phyloP scores from a whole-genome alignment of 2,888 invertebrate species.

The Gisinianus flammeolus region DNA sequence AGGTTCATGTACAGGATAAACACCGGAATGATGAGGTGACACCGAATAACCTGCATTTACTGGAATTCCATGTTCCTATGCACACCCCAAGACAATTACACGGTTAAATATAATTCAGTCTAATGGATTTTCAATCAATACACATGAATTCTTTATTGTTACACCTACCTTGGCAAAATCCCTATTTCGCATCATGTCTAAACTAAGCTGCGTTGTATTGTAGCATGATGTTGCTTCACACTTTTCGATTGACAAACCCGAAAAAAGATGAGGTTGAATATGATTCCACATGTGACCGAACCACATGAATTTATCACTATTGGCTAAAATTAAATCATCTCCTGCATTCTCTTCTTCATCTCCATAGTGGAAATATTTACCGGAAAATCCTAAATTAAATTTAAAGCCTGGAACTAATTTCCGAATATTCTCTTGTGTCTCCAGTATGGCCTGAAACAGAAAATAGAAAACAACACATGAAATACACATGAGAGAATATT shows the following conservation, averaged over 20 bases:
- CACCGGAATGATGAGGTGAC: constrained; percentile 98
- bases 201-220: constrained; percentile 84
- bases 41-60: constrained; percentile 91
- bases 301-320: constrained; percentile 87
- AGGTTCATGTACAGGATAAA: constrained; percentile 96
- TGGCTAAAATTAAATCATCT: constrained; percentile 87
- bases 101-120: too few species aligned
- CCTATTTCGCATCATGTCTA: constrained; percentile 92
- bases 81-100: too few species aligned
- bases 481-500: too few species aligned
- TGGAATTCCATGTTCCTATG: constrained; percentile 74
- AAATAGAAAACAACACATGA: too few species aligned
- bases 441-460: constrained; percentile 76
- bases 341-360: constrained; percentile 89
- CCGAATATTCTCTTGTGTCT: constrained; percentile 80
- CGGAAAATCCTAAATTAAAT: constrained; percentile 98
- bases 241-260: too few species aligned
- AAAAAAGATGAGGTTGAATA: constrained; percentile 94
- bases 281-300: constrained; percentile 99
- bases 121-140: too few species aligned
- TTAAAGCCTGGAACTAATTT: constrained; percentile 85
- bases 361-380: constrained; percentile 94
- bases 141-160: constrained; percentile 28
- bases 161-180: constrained; percentile 73
- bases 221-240: too few species aligned